These are phyloP conservation scores for Ichneumoninae sp. DNA, from an alignment of 2,888 invertebrate genomes.

Conservation along the genomic window DNA sequence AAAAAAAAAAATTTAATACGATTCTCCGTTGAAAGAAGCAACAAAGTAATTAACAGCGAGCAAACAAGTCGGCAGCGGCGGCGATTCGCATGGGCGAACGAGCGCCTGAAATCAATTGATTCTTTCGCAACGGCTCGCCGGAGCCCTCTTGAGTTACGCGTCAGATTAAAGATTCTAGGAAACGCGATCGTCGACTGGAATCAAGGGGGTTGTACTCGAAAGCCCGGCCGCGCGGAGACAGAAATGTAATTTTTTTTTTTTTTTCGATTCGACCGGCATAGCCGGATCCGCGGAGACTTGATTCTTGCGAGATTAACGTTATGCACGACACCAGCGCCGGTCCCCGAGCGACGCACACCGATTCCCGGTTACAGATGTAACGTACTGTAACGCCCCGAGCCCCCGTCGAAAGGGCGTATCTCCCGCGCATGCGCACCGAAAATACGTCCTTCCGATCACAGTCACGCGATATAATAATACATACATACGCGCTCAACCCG, in stretches of 20 bases:
- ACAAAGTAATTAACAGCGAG: neutral
- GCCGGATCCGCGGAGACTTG: constrained; percentile 59
- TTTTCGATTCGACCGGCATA: neutral
- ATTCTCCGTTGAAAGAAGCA: neutral
- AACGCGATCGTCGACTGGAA: constrained; percentile 61
- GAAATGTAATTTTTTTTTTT: constrained; percentile 9
- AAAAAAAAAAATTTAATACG: neutral
- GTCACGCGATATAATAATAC: constrained; percentile 13
- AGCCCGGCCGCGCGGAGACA: constrained; percentile 32
- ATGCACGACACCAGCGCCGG: constrained; percentile 40
- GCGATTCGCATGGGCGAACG: neutral
- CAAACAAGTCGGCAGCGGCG: neutral
- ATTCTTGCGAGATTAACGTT: constrained; percentile 62
- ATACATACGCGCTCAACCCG: neutral
- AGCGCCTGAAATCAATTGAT: constrained; percentile 32
- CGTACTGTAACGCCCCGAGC: neutral
- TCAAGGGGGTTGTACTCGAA: constrained; percentile 51
- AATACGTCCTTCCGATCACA: constrained; percentile 5
- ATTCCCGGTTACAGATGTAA: neutral
- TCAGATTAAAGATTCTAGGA: constrained; percentile 59
- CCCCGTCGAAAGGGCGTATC: neutral
- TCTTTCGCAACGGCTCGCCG: constrained; percentile 14
- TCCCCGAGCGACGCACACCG: neutral
- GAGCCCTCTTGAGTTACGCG: constrained; percentile 43
- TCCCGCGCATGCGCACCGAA: neutral